These are phyloP conservation scores for Noctua janthe DNA, from an alignment of 2,888 invertebrate genomes.

Conservation along the genomic window DNA sequence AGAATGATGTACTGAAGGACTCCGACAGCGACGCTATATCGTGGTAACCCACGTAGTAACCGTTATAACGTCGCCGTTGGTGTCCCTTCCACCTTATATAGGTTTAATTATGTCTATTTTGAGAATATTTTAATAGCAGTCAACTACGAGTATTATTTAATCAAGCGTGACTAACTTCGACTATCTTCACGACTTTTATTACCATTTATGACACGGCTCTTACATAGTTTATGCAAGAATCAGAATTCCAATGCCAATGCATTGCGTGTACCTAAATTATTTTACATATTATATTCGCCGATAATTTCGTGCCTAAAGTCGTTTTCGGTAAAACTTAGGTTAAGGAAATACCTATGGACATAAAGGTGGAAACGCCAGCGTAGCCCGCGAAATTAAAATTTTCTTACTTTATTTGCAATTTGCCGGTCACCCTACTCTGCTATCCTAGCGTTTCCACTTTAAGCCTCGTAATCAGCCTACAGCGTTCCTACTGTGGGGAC, in stretches of 20 bases:
- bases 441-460: too few species aligned
- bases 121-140: not conserved
- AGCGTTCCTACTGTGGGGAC: not conserved
- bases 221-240: not conserved
- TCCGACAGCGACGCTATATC: too few species aligned
- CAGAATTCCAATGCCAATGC: not conserved
- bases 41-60: too few species aligned
- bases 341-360: too few species aligned
- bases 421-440: too few species aligned
- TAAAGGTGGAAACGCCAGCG: too few species aligned
- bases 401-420: too few species aligned
- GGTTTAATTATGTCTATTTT: not conserved
- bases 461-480: too few species aligned
- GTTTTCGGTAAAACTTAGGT: not conserved
- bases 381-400: too few species aligned
- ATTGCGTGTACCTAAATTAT: not conserved
- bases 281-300: not conserved
- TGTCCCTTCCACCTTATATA: not conserved
- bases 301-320: not conserved
- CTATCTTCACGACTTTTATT: not conserved
- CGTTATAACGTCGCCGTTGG: too few species aligned
- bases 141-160: constrained; percentile 1
- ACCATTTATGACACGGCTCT: not conserved
- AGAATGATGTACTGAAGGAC: too few species aligned
- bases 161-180: not conserved